Evolutionary conservation across 92 coral and sea anemone species (phyloP).

Genomic region (Parazoanthus swiftii): DNA sequence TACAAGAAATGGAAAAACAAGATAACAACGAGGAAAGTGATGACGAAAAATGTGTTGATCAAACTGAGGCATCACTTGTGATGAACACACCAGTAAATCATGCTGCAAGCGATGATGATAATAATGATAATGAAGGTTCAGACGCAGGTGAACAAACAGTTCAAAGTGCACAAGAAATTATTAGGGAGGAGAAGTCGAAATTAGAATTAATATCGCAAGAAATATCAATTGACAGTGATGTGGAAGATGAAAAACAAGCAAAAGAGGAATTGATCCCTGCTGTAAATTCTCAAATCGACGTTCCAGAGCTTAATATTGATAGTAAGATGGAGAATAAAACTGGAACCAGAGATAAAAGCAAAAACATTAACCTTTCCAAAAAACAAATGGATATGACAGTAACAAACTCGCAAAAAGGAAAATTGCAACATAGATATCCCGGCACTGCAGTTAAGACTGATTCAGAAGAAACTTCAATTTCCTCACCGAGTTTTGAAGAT

Average conservation of each 20-base stretch:
- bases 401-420: constrained; percentile 8
- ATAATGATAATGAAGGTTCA: constrained; percentile 7
- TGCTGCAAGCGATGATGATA: constrained; percentile 25
- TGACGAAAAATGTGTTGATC: constrained; percentile 22
- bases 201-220: background rate
- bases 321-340: background rate
- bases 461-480: constrained; percentile 1
- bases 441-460: constrained; percentile 46
- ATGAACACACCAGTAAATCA: constrained; percentile 29
- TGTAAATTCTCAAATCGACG: constrained; percentile 40
- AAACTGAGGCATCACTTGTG: constrained; percentile 2
- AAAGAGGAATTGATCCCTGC: constrained; percentile 10
- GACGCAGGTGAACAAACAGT: background rate
- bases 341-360: background rate
- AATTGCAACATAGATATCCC: constrained; percentile 27
- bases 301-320: constrained; percentile 19
- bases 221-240: background rate
- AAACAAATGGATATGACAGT: background rate
- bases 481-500: background rate
- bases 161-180: background rate
- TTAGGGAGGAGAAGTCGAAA: background rate
- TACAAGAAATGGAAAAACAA: constrained; percentile 11
- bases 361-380: constrained; percentile 1
- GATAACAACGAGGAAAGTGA: background rate
- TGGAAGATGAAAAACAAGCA: constrained; percentile 17